Base-by-base conservation (phyloP, 1,140 invertebrate species). In the Calephelis virginiensis region DNA sequence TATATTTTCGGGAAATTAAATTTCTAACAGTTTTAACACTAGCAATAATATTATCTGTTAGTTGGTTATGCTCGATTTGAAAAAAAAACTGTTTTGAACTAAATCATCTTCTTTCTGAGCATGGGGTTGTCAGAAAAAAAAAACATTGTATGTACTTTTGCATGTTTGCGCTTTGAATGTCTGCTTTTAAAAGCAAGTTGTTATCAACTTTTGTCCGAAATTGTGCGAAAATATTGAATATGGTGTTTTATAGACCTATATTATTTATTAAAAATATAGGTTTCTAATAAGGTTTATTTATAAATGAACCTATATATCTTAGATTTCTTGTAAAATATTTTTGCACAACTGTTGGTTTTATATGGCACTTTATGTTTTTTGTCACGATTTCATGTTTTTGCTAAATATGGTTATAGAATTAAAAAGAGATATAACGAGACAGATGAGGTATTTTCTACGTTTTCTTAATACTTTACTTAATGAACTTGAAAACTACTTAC, bases 31-130 rank as follows among this genome's bases (percentile, higher is more conserved):
- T 37, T 59, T 59, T 11, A 4, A 6, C n/a, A n/a, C 6, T 59
- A 37, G 53, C 53, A 59, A 59, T 59, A 59, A 59, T 59, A 59
- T 59, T 37, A n/a, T 37, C 28, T 37, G 37, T 1, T 17, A 37
- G 48, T 50, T 50, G 53, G 37, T 12, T 38, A 11, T 6, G 53
- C 40, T 43, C 53, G 7, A 38, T 37, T 56, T 40, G 12, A 6
- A 59, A 38, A 38, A 59, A 37, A 14, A 56, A 56, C 28, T 38
- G 56, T 59, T 12, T 59, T 38, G 11, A 9, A 59, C 12, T n/a
- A n/a, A 40, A 59, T 59, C 56, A 59, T 59, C 37, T 59, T 28
- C 37, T 59, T 37, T 38, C 38, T 59, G 28, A 40, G 56, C 56
- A 59, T 8, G 37, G 37, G 56, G 56, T 59, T 17, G 56, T 40